A percentile compares a stretch with the other conserved stretches of the same genome.
Conservation (phyloP, 2,113 vertebrate species). For the Plecotus auritus region DNA sequence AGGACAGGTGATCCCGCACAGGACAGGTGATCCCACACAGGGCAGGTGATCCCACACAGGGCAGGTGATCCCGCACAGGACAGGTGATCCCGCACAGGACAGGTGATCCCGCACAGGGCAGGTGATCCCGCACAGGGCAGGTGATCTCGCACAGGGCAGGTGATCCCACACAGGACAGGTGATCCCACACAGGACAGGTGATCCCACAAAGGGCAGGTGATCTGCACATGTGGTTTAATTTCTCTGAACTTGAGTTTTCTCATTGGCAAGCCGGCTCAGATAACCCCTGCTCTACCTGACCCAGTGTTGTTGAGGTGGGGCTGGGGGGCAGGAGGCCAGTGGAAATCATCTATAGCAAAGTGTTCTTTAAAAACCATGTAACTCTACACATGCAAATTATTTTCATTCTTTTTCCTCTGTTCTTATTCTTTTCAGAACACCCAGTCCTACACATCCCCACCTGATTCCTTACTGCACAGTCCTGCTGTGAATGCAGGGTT, state of each 20-base stretch:
- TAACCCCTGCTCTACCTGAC: not conserved
- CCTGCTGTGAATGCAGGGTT: not conserved
- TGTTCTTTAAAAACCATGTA: not conserved
- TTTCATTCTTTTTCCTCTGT: not conserved
- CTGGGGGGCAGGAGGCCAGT: rapidly evolving
- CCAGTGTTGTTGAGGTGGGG: no score
- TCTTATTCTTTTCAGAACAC: not conserved
- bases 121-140: no score
- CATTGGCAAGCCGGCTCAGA: not conserved
- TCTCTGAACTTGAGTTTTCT: not conserved
- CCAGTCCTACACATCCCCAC: not conserved
- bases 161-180: no score
- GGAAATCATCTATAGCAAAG: not conserved
- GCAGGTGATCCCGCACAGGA: no score
- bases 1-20: not conserved
- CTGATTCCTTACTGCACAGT: not conserved
- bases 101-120: no score
- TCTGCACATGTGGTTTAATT: not conserved
- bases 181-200: not conserved
- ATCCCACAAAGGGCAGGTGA: no score
- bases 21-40: not conserved
- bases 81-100: not conserved
- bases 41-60: not conserved
- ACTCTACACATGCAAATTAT: not conserved
- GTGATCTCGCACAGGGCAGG: not conserved